A percentile compares a stretch with the other conserved stretches of the same genome.
Evolutionary conservation across 2,113 vertebrate species (phyloP).

Genomic region (Podiceps cristatus): DNA sequence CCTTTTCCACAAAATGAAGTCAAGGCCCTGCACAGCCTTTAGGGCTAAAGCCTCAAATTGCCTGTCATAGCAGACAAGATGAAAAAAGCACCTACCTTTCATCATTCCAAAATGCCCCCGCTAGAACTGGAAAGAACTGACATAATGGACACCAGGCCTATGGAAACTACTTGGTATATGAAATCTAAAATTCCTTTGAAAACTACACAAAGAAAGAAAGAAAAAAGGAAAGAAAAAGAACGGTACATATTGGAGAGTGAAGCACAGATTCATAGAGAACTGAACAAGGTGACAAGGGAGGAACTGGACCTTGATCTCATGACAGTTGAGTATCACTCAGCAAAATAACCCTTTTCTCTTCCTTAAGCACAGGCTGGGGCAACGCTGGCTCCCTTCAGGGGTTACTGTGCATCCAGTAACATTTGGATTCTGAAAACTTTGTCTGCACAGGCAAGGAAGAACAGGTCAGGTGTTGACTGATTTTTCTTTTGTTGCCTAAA

Average conservation of each 20-base stretch:
- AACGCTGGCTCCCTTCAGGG: not conserved
- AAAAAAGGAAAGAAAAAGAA: too few species aligned
- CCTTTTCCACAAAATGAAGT: not conserved
- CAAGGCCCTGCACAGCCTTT: not conserved
- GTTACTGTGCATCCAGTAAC: not conserved
- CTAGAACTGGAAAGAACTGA: not conserved
- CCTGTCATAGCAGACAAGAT: not conserved
- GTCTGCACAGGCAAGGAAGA: not conserved
- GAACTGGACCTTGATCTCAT: not conserved
- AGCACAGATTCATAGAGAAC: not conserved
- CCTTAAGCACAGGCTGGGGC: not conserved
- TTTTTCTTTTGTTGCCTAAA: slow-evolving; percentile 43
- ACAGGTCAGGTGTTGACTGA: slow-evolving; percentile 3
- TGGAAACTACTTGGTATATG: accelerated
- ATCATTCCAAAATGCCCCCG: not conserved
- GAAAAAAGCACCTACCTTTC: not conserved
- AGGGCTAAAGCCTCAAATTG: not conserved
- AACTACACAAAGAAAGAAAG: not conserved
- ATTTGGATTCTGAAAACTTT: not conserved
- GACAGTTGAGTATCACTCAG: not conserved
- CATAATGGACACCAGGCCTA: not conserved
- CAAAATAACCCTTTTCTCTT: not conserved
- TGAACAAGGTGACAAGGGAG: not conserved
- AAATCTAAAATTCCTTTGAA: not conserved
- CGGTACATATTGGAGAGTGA: not conserved